Conservation (phyloP, 2,797 vertebrate genomes). For the Triplophysa yarkandensis region DNA sequence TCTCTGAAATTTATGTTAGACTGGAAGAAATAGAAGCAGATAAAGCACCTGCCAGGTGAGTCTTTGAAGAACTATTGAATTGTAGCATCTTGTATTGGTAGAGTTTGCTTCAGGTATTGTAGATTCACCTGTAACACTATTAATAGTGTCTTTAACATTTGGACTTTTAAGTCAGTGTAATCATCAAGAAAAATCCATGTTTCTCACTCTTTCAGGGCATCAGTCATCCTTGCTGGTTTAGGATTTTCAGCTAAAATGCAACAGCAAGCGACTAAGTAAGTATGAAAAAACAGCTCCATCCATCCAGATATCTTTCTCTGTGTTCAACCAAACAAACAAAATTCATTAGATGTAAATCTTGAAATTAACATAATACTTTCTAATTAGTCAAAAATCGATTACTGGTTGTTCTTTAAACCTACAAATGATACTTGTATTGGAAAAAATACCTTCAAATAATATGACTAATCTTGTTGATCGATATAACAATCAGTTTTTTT, state of each 20-base stretch:
- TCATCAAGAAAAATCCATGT: neutral
- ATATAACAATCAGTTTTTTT: no score
- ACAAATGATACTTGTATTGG: no score
- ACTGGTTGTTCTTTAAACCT: no score
- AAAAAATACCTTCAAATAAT: no score
- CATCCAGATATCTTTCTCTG: no score
- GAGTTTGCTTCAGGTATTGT: neutral
- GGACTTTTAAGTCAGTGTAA: neutral
- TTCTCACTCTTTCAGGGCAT: conserved; percentile 77
- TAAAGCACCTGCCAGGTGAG: conserved; percentile 93
- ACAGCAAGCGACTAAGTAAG: conserved; percentile 92
- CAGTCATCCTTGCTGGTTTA: conserved; percentile 92
- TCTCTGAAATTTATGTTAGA: conserved; percentile 88
- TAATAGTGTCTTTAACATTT: neutral
- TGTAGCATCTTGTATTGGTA: neutral
- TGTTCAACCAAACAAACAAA: no score
- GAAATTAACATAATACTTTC: no score
- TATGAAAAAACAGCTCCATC: no score
- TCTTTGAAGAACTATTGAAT: neutral
- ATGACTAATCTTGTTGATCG: no score
- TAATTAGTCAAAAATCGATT: no score
- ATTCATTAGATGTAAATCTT: no score
- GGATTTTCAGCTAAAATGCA: conserved; percentile 94
- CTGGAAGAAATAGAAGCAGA: conserved; percentile 97
- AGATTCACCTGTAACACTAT: neutral